Base-by-base conservation (phyloP, 30 jellyfish, hydroid and myxozoan genomes). In the Phacellophora camtschatica region DNA sequence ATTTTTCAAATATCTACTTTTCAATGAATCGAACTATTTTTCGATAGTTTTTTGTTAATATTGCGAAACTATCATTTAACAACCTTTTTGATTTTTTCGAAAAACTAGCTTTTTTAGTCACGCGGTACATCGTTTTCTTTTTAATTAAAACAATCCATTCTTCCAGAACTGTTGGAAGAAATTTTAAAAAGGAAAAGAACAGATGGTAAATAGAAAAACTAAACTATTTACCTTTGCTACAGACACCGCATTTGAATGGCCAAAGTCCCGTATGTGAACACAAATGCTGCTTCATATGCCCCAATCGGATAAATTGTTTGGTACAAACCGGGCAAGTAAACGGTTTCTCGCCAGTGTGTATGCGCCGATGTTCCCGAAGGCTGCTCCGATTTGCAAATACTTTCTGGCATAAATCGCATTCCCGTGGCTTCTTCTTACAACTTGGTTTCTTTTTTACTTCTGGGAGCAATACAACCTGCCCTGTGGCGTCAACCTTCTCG, bases 161-260 rank as follows among this genome's bases (percentile, higher is more conserved):
- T n/a, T n/a, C n/a, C n/a, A n/a, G n/a, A n/a, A n/a, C n/a, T n/a
- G n/a, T n/a, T n/a, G n/a, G n/a, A n/a, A n/a, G n/a, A n/a, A n/a
- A n/a, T n/a, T n/a, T n/a, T 1, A 16, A 28, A 1, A 46, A 46
- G 61, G 10, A 46, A 22, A 27, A 20, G 71, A 27, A 19, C 2
- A 8, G 46, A 19, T 9, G 24, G 2, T 3, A 35, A 13, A 19
- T 56, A 22, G 13, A 56, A 56, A 19, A 27, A 15, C 13, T 0
- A 61, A 61, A 0, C 12, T 20, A 24, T 6, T 1, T 73, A 62
- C 93, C 84, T 54, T 81, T 81, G 19, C 78, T 86, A 54, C 93
- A 81, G n/a, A 75, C 82, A 5, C 83, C 93, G 56, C 93, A 81
- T 66, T 81, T 67, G 45, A 81, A 81, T n/a, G 93, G 93, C 83